Evolutionary conservation across 2,797 vertebrate genomes (phyloP).

Genomic region (Alfaro cultratus): DNA sequence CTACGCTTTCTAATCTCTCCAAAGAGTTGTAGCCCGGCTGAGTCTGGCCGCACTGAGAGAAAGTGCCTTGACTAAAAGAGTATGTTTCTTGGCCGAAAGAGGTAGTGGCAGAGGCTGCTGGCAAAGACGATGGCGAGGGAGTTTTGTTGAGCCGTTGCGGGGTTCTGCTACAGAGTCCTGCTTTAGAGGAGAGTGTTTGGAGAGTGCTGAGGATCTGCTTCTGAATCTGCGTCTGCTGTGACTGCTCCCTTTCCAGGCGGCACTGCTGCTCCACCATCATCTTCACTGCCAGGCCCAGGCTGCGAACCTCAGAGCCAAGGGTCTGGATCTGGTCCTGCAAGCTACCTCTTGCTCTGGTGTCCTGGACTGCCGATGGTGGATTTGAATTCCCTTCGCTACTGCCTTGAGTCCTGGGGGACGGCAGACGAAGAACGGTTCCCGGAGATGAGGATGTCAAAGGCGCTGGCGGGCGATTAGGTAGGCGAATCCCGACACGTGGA

Average conservation of each 20-base stretch:
- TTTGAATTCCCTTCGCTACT: conserved; percentile 58
- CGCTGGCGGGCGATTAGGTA: conserved; percentile 60
- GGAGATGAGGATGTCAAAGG: conserved; percentile 56
- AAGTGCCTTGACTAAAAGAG: conserved; percentile 66
- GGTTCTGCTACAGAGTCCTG: conserved; percentile 57
- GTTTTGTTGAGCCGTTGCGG: conserved; percentile 65
- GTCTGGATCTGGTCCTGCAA: conserved; percentile 83
- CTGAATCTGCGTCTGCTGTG: conserved; percentile 86
- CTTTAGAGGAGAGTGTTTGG: conserved; percentile 79
- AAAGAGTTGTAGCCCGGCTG: conserved; percentile 73
- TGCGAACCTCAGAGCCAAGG: conserved; percentile 81
- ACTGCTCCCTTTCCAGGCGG: conserved; percentile 83
- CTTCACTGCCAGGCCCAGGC: conserved; percentile 82
- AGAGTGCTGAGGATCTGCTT: conserved; percentile 86
- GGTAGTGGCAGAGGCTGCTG: conserved; percentile 53
- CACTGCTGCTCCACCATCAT: conserved; percentile 84
- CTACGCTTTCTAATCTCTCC: conserved; percentile 73
- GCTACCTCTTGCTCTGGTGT: conserved; percentile 39
- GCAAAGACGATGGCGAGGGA: conserved; percentile 51
- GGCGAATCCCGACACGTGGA: conserved; percentile 75
- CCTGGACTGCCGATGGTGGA: conserved; percentile 63
- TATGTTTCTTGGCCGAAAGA: conserved; percentile 74
- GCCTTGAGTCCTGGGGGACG: conserved; percentile 46
- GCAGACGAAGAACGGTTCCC: conserved; percentile 53
- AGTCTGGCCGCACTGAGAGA: conserved; percentile 75